Percentiles rank a stretch among this genome's conserved stretches.
Evolutionary conservation across 37 sponge, comb jelly and placozoan genomes (phyloP).

Genomic region (Beroe ovata): DNA sequence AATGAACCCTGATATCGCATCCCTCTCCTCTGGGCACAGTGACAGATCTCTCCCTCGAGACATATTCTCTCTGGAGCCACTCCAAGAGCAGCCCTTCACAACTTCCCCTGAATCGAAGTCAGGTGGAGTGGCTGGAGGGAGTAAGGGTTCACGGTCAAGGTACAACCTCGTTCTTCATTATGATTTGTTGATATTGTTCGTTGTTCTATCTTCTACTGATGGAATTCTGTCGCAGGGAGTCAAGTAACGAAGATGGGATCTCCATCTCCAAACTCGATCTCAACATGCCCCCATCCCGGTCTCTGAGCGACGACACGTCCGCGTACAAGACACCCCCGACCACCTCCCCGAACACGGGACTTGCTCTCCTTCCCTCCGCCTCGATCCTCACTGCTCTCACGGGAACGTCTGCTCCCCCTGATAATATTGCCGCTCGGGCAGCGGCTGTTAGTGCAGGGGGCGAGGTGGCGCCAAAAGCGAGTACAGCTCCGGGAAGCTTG

Average conservation of each 20-base stretch:
- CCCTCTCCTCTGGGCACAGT: conserved; percentile 45
- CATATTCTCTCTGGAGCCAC: conserved; percentile 20
- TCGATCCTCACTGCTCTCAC: neutral
- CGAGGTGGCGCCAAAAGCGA: neutral
- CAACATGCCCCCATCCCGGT: neutral
- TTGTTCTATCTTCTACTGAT: no score
- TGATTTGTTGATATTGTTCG: no score
- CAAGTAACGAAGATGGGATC: neutral
- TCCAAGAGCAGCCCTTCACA: neutral
- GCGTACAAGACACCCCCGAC: neutral
- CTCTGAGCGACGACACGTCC: neutral
- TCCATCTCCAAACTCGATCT: neutral
- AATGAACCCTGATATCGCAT: conserved; percentile 64
- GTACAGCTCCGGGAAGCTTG: neutral
- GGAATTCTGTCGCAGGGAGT: no score
- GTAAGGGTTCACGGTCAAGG: neutral
- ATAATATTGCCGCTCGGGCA: neutral
- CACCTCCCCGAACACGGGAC: neutral
- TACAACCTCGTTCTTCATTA: no score
- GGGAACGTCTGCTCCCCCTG: neutral
- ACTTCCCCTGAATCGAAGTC: conserved; percentile 7
- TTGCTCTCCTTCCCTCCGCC: neutral
- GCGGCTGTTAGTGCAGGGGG: no score
- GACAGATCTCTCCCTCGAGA: conserved; percentile 48
- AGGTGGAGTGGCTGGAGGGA: neutral